Percentiles rank a stretch among this genome's conserved stretches.
Conservation (phyloP, 2,797 vertebrate species). For the Xerus rutilus region DNA sequence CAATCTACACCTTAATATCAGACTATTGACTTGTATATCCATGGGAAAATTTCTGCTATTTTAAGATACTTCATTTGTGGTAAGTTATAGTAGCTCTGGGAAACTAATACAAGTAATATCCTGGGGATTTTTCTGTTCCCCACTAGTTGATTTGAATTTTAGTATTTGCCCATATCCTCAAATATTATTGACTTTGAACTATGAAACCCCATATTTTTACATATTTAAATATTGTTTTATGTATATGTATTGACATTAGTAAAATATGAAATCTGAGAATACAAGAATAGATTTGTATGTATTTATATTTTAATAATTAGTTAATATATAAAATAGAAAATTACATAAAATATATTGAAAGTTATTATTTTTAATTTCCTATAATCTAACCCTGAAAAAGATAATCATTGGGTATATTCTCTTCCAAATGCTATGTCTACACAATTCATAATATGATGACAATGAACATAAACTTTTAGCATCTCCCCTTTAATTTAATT, state of each 20-base stretch:
- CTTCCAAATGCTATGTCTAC: not conserved
- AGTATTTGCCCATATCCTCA: not conserved
- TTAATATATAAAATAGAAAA: not conserved
- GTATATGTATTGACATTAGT: not conserved
- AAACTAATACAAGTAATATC: not conserved
- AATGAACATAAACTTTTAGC: not conserved
- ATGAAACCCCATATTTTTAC: not conserved
- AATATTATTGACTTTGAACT: not conserved
- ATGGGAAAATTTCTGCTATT: not conserved
- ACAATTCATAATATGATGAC: not conserved
- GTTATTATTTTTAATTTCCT: not conserved
- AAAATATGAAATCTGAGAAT: not conserved
- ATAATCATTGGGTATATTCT: not conserved
- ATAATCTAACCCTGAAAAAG: not conserved
- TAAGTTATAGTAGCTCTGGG: not conserved
- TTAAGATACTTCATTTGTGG: not conserved
- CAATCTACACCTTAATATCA: not conserved
- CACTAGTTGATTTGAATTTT: not conserved
- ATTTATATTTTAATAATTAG: not conserved
- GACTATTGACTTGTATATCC: not conserved
- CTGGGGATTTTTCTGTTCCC: not conserved
- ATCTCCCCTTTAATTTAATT: not conserved
- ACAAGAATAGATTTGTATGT: not conserved
- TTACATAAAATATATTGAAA: not conserved
- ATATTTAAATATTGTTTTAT: not conserved